Conservation (phyloP, 2,797 vertebrate genomes). For the Coregonus suidteri region DNA sequence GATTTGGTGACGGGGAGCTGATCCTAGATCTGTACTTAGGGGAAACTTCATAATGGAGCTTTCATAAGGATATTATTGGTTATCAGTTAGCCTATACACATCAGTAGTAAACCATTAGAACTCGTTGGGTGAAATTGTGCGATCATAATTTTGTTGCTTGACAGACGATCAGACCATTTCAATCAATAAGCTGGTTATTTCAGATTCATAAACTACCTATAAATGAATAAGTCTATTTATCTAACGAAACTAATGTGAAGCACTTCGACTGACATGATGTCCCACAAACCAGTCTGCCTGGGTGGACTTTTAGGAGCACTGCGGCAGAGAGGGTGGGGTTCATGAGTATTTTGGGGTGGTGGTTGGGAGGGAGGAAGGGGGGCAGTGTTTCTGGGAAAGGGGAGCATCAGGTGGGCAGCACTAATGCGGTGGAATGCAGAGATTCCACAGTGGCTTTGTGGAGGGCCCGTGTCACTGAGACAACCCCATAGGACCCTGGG, state of each 20-base stretch:
- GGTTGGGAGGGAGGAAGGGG: slow-evolving; percentile 16
- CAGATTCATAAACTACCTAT: background rate
- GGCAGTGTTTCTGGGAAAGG: slow-evolving; percentile 66
- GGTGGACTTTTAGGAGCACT: slow-evolving; percentile 16
- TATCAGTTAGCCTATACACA: no score
- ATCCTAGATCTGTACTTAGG: no score
- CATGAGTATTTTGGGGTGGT: slow-evolving; percentile 38
- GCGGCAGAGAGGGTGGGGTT: slow-evolving; percentile 42
- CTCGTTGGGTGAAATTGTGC: no score
- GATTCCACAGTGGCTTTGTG: slow-evolving; percentile 79
- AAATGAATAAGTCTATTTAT: background rate
- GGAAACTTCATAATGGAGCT: no score
- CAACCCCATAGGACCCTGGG: slow-evolving; percentile 67
- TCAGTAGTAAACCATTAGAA: no score
- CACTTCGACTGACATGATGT: slow-evolving; percentile 9
- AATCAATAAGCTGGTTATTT: background rate
- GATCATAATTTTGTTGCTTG: no score
- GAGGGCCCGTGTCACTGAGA: slow-evolving; percentile 67
- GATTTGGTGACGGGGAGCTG: no score
- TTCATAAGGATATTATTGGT: no score
- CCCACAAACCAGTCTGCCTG: slow-evolving; percentile 7
- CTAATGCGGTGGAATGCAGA: slow-evolving; percentile 81
- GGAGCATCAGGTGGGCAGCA: slow-evolving; percentile 73
- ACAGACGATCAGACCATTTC: no score
- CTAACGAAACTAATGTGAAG: no score